Evolutionary conservation across 2,797 vertebrate genomes (phyloP), one percentile per base, ranked within the genome.

Genomic region (Sebastes cheni): DNA sequence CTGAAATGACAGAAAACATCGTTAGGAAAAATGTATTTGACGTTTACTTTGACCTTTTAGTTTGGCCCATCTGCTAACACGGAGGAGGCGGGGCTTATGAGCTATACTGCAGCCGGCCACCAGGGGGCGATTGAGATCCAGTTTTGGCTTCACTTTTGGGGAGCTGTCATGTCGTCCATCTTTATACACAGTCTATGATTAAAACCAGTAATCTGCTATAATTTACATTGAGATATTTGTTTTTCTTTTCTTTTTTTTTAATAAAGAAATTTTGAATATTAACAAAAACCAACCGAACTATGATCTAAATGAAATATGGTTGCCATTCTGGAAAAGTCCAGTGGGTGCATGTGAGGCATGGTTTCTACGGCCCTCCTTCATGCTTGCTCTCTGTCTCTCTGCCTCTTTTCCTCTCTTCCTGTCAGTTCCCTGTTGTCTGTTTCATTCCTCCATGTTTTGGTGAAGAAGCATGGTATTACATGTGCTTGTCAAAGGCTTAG

Each of bases 341-440:
- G n/a, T 4, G 1, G 55, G 72, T 92, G 93, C 93, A 95, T 93
- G 94, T 69, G 72, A 93, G 92, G 91, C 92, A 92, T 93, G 91
- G 85, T 88, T 72, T 75, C 74, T 60, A 50, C 2, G n/a, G 74
- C 81, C 80, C 27, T 86, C 60, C 81, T 61, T 82, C 82, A 79
- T 84, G 88, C 90, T 89, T 86, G 88, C 79, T 82, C 85, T 87
- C 85, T 87, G 79, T 85, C 78, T 83, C 78, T 89, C 66, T 60
- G 42, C 75, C 67, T 30, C 36, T 39, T 39, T 83, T 54, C 62
- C 65, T 65, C 74, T 84, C 50, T 85, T 61, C 74, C 74, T 85
- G 70, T 84, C 55, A 62, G 65, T 52, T 76, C 25, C 56, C 27
- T 42, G 67, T 84, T 75, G 77, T 80, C 65, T 46, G 50, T 79